Percentiles rank a stretch among this genome's conserved stretches.
Conservation (phyloP, 1,140 invertebrate species). For the Pseudomyrmex concolor region DNA sequence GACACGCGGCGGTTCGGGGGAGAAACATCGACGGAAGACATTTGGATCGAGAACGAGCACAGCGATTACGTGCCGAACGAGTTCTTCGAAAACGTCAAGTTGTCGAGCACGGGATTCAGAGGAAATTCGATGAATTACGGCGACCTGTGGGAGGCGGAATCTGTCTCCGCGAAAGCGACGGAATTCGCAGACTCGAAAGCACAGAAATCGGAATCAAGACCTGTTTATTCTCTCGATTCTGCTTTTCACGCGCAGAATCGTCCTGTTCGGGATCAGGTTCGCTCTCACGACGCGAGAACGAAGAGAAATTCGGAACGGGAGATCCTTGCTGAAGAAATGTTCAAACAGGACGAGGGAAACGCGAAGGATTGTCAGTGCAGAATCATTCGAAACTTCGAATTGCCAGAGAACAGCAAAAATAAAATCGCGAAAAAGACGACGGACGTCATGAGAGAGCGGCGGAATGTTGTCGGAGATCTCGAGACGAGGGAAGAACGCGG, state of each 20-base stretch:
- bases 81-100: conserved; percentile 55
- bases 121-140: conserved; percentile 19
- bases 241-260: not conserved
- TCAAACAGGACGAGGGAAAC: conserved; percentile 75
- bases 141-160: conserved; percentile 68
- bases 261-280: not conserved
- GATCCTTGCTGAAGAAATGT: conserved; percentile 75
- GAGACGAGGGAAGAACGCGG: not conserved
- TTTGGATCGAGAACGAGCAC: conserved; percentile 52
- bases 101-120: not conserved
- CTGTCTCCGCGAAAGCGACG: not conserved
- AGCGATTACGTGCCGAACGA: conserved; percentile 54
- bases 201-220: not conserved
- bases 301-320: conserved; percentile 45
- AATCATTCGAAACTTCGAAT: conserved; percentile 33
- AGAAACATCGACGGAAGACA: conserved; percentile 9
- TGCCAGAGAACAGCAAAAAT: not conserved
- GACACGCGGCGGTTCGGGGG: not conserved
- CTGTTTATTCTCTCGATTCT: not conserved
- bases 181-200: not conserved
- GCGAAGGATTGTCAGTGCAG: conserved; percentile 76
- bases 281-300: conserved; percentile 30
- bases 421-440: not conserved
- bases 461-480: too few species aligned
- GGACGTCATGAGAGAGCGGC: not conserved